Base-by-base conservation (phyloP, 2,888 invertebrate genomes). In the Amorpha juglandis region DNA sequence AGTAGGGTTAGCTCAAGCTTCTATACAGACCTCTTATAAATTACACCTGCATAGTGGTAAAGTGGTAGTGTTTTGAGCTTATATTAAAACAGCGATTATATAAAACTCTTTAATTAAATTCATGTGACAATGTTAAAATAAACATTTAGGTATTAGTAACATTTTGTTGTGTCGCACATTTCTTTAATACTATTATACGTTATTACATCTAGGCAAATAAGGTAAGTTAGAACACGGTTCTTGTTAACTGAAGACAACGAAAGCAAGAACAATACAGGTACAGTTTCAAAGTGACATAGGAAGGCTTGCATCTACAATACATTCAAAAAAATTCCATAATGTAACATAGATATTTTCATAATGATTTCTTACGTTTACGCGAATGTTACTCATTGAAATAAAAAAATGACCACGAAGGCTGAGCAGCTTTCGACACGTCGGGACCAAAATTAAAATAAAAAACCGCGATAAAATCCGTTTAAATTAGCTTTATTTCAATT, bases 101-200 rank as follows among this genome's bases (percentile, higher is more conserved):
- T 81, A 81, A 84, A 86, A 83, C 80, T 75, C 78, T 86, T 84
- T 86, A 84, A 77, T 85, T 82, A 80, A 80, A 80, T 80, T 81
- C 79, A 83, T 84, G 82, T 85, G 86, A 86, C 77, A 85, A 79
- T 83, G 81, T 84, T 87, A 83, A 84, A 86, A 86, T 84, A 82
- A 83, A 80, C 73, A 81, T 81, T 78, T 78, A 74, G 74, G 72
- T 76, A 71, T 81, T 82, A 80, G 78, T 82, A 81, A 79, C 80
- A 77, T 79, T 66, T 80, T 77, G 74, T 75, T 71, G 81, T 78
- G 78, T 78, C 75, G 72, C 78, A 77, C 72, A 77, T 70, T 64
- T 45, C 45, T 45, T 45, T 45, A 42, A 14, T 45, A 45, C 45
- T 63, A n/a, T n/a, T n/a, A n/a, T n/a, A 69, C 19, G 52, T 65